Percentiles rank a stretch among this genome's conserved stretches.
Evolutionary conservation across 2,113 vertebrate species (phyloP).

Genomic region (Ageneiosus marmoratus): DNA sequence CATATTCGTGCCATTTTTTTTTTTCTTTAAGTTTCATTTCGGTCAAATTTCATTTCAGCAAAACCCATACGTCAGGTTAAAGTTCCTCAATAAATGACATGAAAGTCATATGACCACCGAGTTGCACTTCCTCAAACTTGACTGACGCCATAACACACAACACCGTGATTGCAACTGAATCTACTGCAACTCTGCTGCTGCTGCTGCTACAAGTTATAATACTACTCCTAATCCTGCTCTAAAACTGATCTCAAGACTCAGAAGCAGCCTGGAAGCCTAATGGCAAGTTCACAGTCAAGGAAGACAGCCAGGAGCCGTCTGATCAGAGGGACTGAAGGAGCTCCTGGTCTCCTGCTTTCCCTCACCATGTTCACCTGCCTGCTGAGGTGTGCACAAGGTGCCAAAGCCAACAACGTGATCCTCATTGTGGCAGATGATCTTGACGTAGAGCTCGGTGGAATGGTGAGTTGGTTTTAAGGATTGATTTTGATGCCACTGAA

Average conservation of each 20-base stretch:
- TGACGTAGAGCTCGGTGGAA: constrained; percentile 74
- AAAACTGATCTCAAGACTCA: not conserved
- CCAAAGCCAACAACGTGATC: constrained; percentile 69
- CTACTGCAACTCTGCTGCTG: not conserved
- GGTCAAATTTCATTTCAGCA: not conserved
- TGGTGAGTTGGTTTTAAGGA: constrained; percentile 74
- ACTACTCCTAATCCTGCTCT: not conserved
- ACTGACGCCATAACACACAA: constrained; percentile 34
- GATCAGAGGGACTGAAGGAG: not conserved
- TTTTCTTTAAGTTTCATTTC: not conserved
- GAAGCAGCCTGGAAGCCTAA: constrained; percentile 24
- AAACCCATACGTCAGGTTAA: constrained; percentile 13
- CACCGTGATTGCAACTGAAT: not conserved
- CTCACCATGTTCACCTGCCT: constrained; percentile 64
- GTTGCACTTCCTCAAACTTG: constrained; percentile 48
- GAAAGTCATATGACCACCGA: constrained; percentile 58
- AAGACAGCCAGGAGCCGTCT: not conserved
- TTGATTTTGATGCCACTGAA: not conserved
- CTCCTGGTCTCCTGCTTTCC: constrained; percentile 21
- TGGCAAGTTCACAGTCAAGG: constrained; percentile 54
- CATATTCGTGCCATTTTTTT: no score
- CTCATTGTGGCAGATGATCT: constrained; percentile 79
- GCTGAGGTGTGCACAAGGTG: constrained; percentile 60
- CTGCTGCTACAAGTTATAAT: no score
- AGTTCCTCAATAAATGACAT: constrained; percentile 28